phyloP scores from a whole-genome alignment of 2,888 invertebrate species.

The Eupithecia subfuscata region DNA sequence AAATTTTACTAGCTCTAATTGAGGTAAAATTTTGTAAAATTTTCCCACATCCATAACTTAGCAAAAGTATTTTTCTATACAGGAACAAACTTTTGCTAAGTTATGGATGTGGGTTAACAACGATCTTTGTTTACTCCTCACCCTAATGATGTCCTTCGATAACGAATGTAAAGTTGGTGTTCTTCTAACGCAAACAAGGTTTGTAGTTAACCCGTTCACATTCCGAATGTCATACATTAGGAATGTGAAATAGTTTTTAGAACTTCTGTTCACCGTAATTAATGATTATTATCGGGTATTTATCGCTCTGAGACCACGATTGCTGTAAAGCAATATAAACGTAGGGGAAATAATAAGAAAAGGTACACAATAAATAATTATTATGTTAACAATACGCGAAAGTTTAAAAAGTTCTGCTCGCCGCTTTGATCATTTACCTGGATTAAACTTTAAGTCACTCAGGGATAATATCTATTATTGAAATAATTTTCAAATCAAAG shows the following conservation, averaged over 20 bases:
- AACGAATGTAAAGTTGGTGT: neutral
- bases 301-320: too few species aligned
- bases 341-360: too few species aligned
- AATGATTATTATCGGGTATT: too few species aligned
- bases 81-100: neutral
- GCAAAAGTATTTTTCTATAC: too few species aligned
- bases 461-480: too few species aligned
- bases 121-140: neutral
- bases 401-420: neutral
- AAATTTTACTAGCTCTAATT: neutral
- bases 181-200: neutral
- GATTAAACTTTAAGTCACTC: too few species aligned
- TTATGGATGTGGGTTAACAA: neutral
- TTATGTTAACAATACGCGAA: too few species aligned
- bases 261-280: neutral
- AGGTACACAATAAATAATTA: too few species aligned
- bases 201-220: neutral
- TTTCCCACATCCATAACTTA: too few species aligned
- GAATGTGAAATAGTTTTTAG: neutral
- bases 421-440: too few species aligned
- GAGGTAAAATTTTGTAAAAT: neutral
- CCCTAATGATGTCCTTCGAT: neutral
- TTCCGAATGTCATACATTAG: neutral
- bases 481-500: too few species aligned
- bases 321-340: too few species aligned